Conservation (phyloP, 2,888 invertebrate genomes). For the Neocrepidodera transversa region DNA sequence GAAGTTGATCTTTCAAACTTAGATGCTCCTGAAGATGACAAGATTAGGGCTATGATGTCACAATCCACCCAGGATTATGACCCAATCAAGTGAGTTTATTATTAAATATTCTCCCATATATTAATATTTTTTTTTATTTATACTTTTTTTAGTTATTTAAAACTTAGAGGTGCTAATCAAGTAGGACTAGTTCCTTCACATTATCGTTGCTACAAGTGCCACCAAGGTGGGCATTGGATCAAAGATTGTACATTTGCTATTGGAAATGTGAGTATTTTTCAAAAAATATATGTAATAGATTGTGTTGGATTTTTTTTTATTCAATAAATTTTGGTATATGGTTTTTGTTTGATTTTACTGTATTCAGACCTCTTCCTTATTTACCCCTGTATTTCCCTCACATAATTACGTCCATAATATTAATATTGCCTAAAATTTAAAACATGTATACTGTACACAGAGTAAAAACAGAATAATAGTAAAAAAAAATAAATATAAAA, state of each 20-base stretch:
- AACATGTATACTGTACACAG: too few species aligned
- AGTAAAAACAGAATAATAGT: too few species aligned
- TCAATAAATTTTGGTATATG: slow-evolving; percentile 14
- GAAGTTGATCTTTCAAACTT: slow-evolving; percentile 85
- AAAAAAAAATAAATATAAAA: too few species aligned
- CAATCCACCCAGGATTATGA: slow-evolving; percentile 98
- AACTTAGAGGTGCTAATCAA: slow-evolving; percentile 87
- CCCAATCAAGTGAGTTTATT: slow-evolving; percentile 86
- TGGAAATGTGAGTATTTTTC: slow-evolving; percentile 59
- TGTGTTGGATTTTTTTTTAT: neutral
- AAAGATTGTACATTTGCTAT: slow-evolving; percentile 87
- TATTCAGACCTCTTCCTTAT: neutral
- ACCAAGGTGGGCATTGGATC: slow-evolving; percentile 96
- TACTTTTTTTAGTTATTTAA: slow-evolving; percentile 78
- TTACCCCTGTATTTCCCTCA: neutral
- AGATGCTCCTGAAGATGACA: slow-evolving; percentile 96
- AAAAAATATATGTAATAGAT: slow-evolving; percentile 7
- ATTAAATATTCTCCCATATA: slow-evolving; percentile 2
- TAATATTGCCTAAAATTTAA: neutral
- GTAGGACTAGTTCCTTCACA: slow-evolving; percentile 88
- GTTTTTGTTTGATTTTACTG: slow-evolving; percentile 3
- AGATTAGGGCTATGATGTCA: slow-evolving; percentile 96
- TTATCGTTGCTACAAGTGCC: slow-evolving; percentile 94
- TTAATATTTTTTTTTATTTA: neutral
- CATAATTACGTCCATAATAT: neutral